A percentile compares a stretch with the other conserved stretches of the same genome.
Evolutionary conservation across 2,113 vertebrate genomes (phyloP).

Genomic region (Apus apus): DNA sequence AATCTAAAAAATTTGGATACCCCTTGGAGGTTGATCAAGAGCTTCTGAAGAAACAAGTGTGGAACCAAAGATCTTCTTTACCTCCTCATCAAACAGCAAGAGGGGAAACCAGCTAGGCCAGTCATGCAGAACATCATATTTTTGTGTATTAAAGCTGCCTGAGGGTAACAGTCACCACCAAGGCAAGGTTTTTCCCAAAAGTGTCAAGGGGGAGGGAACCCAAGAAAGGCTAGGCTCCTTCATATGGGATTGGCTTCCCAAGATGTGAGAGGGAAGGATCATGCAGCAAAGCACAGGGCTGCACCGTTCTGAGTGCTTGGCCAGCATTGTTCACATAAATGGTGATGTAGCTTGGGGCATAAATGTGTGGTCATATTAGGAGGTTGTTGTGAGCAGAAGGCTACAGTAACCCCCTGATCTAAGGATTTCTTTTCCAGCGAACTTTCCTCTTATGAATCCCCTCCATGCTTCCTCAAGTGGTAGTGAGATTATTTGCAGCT

Average conservation of each 20-base stretch:
- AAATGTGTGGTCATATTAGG: background rate
- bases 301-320: background rate
- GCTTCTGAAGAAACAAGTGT: background rate
- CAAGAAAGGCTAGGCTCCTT: background rate
- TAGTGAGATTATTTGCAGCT: background rate
- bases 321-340: background rate
- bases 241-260: background rate
- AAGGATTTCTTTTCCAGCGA: background rate
- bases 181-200: background rate
- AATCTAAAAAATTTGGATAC: background rate
- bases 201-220: background rate
- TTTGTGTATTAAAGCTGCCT: background rate
- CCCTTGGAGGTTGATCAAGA: background rate
- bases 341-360: background rate
- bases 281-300: background rate
- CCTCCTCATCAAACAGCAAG: background rate
- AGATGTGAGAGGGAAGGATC: too few species aligned
- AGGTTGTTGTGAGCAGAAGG: background rate
- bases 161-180: background rate
- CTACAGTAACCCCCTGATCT: background rate
- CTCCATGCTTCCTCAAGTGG: background rate
- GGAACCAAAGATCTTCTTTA: background rate
- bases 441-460: background rate
- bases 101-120: background rate
- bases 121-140: background rate